Evolutionary conservation across 2,113 vertebrate genomes (phyloP).

Genomic region (Dipodomys stephensi): DNA sequence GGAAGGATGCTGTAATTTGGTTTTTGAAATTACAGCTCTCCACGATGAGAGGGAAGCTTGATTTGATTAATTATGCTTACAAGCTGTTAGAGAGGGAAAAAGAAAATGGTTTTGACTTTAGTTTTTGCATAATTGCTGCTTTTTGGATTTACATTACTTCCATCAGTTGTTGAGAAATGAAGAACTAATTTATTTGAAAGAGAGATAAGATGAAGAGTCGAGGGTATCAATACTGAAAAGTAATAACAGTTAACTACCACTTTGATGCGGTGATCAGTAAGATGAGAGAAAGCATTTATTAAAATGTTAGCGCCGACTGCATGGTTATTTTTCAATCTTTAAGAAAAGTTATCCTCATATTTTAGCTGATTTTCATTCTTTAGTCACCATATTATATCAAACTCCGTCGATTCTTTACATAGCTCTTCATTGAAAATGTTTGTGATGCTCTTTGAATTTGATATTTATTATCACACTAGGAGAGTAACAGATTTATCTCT

Average conservation of each 20-base stretch:
- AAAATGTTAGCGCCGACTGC: slow-evolving; percentile 2
- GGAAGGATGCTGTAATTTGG: slow-evolving; percentile 83
- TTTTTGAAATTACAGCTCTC: slow-evolving; percentile 85
- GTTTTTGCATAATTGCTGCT: slow-evolving; percentile 84
- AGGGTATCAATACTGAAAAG: slow-evolving; percentile 79
- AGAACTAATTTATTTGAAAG: slow-evolving; percentile 80
- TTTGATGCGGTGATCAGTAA: slow-evolving; percentile 79
- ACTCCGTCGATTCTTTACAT: not conserved
- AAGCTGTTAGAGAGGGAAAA: slow-evolving; percentile 78
- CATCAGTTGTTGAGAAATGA: slow-evolving; percentile 72
- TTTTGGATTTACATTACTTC: slow-evolving; percentile 81
- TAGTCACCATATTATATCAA: not conserved
- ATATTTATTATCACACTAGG: not conserved
- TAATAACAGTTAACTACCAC: slow-evolving; percentile 74
- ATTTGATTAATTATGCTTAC: slow-evolving; percentile 89
- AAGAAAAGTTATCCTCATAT: slow-evolving; percentile 63
- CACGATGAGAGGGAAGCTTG: slow-evolving; percentile 80
- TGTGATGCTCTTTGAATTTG: slow-evolving; percentile 25
- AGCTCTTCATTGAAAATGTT: slow-evolving; percentile 50
- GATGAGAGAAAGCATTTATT: slow-evolving; percentile 70
- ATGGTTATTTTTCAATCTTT: not conserved
- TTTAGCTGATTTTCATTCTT: slow-evolving; percentile 56
- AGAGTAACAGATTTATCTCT: slow-evolving; percentile 51
- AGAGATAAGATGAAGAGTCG: slow-evolving; percentile 82
- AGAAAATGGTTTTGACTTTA: slow-evolving; percentile 82